Base-by-base conservation (phyloP, 2,888 invertebrate genomes). In the Meteorus cinctellus region DNA sequence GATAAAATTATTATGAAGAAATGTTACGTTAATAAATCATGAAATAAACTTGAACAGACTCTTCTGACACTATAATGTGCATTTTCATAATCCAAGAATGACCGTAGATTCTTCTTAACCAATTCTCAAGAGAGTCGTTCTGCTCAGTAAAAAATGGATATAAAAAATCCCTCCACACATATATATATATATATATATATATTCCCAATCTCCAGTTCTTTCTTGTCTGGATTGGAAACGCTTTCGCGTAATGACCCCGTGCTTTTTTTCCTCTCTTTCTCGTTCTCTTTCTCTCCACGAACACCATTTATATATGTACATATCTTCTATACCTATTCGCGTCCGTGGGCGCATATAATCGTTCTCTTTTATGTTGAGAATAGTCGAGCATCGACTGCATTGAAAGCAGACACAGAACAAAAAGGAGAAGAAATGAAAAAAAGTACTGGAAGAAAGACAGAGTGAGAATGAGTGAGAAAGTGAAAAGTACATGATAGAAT, bases 221-320 rank as follows among this genome's bases (percentile, higher is more conserved):
- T 68, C 36, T 62, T 72, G 62, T 72, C 29, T 48, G 48, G 76
- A 76, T 72, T 76, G 68, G 75, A 75, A 72, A 60, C 34, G 51
- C 71, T 75, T 67, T 72, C 60, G 62, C 72, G 72, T 72, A 76
- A 76, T 76, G 76, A 76, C 72, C 71, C 63, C 66, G 71, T 51
- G 48, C 71, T 65, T 55, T 65, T 51, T 45, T 60, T 60, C 67
- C 67, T 31, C 16, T 51, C 29, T 66, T 59, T 12, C 72, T 67
- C 67, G 19, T 66, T 65, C 36, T 63, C 63, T 34, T 34, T 60
- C 19, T 60, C 59, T 60, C 59, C 59, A 60, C 59, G 12, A 24
- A 60, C 59, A 60, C 59, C 59, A 55, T 24, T 27, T 29, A 60
- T 19, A 60, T 29, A 60, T 19, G 19, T 60, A 60, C 48, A 59